Conservation (phyloP, 2,888 invertebrate species). For the Idaea dimidiata region DNA sequence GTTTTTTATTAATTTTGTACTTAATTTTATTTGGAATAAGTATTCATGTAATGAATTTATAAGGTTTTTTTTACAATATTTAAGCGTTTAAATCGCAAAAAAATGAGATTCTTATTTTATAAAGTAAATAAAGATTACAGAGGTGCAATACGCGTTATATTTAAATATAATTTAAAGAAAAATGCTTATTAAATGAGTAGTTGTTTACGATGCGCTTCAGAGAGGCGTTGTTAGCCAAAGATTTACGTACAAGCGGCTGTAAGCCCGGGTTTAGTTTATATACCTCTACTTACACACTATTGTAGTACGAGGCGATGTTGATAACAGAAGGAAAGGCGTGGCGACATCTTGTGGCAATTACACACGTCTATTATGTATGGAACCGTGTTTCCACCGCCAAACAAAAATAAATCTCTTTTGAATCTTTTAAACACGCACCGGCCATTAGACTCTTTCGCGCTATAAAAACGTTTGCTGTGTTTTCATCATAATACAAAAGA, state of each 20-base stretch:
- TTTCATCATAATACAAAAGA: too few species aligned
- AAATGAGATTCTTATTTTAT: neutral
- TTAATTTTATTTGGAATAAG: neutral
- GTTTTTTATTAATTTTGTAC: constrained; percentile 30
- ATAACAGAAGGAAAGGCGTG: neutral
- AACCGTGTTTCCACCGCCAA: neutral
- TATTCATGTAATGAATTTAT: neutral
- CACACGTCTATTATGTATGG: neutral
- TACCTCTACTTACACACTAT: constrained; percentile 23
- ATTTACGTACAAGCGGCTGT: constrained; percentile 59
- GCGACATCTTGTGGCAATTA: neutral
- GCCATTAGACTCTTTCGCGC: too few species aligned
- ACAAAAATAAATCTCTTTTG: too few species aligned
- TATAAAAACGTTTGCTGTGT: too few species aligned
- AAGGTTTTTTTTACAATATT: neutral
- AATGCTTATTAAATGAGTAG: neutral
- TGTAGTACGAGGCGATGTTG: constrained; percentile 2
- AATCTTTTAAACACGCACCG: too few species aligned
- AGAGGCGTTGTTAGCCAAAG: constrained; percentile 71
- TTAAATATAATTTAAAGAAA: constrained; percentile 33
- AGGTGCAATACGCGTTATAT: neutral
- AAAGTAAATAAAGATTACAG: neutral
- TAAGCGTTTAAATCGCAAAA: neutral
- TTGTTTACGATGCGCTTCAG: constrained; percentile 59
- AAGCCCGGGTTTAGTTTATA: constrained; percentile 52